Percentiles rank a stretch among this genome's conserved stretches.
phyloP scores from a whole-genome alignment of 2,888 invertebrate species.

The Girardia tigrina region DNA sequence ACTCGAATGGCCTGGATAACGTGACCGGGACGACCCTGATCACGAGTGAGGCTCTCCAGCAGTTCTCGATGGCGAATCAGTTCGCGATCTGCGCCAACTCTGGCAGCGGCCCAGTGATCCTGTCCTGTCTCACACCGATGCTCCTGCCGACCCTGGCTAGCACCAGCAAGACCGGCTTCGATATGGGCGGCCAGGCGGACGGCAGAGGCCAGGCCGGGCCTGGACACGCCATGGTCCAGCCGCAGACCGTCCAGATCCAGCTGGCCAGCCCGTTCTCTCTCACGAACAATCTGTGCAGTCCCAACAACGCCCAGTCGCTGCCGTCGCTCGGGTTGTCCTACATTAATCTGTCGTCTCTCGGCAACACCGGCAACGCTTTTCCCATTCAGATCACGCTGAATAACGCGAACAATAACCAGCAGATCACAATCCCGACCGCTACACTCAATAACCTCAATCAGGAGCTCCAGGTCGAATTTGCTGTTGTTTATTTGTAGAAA shows the following conservation, averaged over 20 bases:
- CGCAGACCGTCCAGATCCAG: background rate
- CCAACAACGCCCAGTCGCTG: background rate
- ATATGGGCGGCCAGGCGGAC: background rate
- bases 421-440: background rate
- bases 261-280: background rate
- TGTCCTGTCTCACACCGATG: constrained; percentile 4
- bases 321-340: background rate
- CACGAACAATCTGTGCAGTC: constrained; percentile 7
- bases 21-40: background rate
- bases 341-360: background rate
- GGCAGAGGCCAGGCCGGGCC: background rate
- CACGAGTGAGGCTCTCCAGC: background rate
- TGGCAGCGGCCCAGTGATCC: background rate
- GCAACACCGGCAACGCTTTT: background rate
- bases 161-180: background rate
- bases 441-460: background rate
- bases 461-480: background rate
- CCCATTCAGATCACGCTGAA: background rate
- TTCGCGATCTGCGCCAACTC: background rate
- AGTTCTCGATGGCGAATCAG: constrained; percentile 1
- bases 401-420: background rate
- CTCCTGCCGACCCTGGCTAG: background rate
- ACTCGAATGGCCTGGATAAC: background rate
- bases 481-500: no score
- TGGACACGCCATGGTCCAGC: background rate